Evolutionary conservation across 2,113 vertebrate species (phyloP), one percentile per base, ranked within the genome.

Genomic region (Bolborhynchus lineola): DNA sequence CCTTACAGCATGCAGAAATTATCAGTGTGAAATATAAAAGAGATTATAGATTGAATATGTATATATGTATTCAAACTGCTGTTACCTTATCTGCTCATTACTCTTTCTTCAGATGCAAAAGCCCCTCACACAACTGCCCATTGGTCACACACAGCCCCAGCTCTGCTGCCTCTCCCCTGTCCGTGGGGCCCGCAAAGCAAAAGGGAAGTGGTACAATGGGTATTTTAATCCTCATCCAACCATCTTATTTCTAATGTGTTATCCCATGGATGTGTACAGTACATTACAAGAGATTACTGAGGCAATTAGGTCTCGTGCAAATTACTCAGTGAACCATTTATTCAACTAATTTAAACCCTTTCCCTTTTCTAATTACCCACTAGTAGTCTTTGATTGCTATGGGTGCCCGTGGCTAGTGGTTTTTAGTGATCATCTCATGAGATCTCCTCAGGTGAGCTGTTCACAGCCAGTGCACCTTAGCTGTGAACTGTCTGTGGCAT

Each of bases 21-120:
- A 90, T 65, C 17, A 41, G 16, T 46, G 93, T 74, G 69, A 71
- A 93, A 88, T 37, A 50, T 28, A 62, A 64, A 26, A 74, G 63
- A 53, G 25, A 76, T 72, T 63, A 87, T 18, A 72, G 77, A 55
- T 59, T 59, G 20, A 35, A 59, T 23, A n/a, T 21, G 31, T 57
- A 21, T 14, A 24, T 35, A 14, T 7, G 13, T 10, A 23, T n/a
- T 33, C 52, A 70, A 82, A 75, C 3, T 55, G 52, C 80, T 75
- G 94, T 79, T n/a, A 33, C 49, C 53, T 23, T 26, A 17, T 13
- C 67, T 25, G 23, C 59, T 33, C 33, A 64, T 49, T 88, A 65
- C 82, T 49, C 86, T 82, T 90, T 76, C 67, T 46, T 62, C 62
- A 63, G 28, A 44, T 59, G 42, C 82, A 31, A 95, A 75, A 92